Evolutionary conservation across 2,113 vertebrate genomes (phyloP), one percentile per base, ranked within the genome.

Genomic region (Turnix velox): DNA sequence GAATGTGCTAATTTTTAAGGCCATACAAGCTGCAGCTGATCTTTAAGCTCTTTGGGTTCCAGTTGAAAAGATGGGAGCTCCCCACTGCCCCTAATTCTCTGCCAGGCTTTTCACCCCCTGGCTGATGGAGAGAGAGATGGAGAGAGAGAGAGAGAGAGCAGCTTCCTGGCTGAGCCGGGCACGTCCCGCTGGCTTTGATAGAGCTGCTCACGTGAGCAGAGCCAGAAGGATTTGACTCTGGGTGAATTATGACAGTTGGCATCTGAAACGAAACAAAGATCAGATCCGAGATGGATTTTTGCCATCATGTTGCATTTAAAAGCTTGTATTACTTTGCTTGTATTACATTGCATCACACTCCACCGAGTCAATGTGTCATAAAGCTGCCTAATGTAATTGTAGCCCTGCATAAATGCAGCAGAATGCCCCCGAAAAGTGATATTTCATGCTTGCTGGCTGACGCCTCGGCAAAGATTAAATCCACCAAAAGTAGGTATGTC

Each of bases 221-320:
- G 4, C 46, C 84, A 90, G 87, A 66, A 81, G 40, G 76, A 39
- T 85, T 78, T 74, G 78, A 45, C 68, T 52, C 76, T n/a, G 49
- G 8, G 51, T 90, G 87, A 84, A 35, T 94, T 84, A 71, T 51
- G 88, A 67, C 75, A 65, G 86, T 87, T 93, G 86, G 93, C 93
- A 92, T 94, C 94, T 77, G 73, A 88, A 95, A 48, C 13, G 71
- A 88, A 88, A 72, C 49, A 68, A 91, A 77, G 80, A 87, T 93
- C 90, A 76, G 88, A 91, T 87, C 84, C 2, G 77, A 94, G 92
- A 90, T 91, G 90, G 88, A 92, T 92, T 93, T 94, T 83, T 78
- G 88, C 95, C 96, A 90, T 96, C 91, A 81, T 92, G 94, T 97
- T 96, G 90, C 96, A 94, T 96, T 96, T 96, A 87, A 93, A 95